Base-by-base conservation (phyloP, 2,888 invertebrate species). In the Heliconius erato region DNA sequence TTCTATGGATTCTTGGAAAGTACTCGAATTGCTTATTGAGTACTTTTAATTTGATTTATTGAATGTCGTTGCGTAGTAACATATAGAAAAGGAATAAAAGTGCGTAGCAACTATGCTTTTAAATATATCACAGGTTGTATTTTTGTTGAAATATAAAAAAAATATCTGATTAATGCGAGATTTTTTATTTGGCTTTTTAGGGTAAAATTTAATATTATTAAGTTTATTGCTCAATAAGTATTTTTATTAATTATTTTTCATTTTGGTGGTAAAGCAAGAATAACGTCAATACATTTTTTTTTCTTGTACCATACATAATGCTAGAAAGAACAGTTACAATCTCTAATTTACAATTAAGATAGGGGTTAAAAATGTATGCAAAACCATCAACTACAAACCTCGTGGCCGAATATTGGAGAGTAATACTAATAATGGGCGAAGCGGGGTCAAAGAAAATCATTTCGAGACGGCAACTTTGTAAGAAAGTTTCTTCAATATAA, bases 401-500 rank as follows among this genome's bases (percentile, higher is more conserved):
- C 79, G 80, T 80, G 83, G 79, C 81, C 81, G 84, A 89, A 92
- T 91, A 92, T 92, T 90, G 90, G 89, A 89, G 89, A 90, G 88
- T 88, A 93, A 92, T 92, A 93, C 91, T 92, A 93, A 94, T 94
- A 94, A 93, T 89, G 89, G 86, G 87, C 83, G 86, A 85, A 88
- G 90, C 88, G 89, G 91, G 91, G 91, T 92, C 93, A 93, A 93
- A 93, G 92, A 91, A 91, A 93, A 92, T 94, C 90, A 93, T 93
- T 92, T 90, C 90, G 89, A 90, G 90, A 88, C 88, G 90, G 88
- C 87, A 92, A 92, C 91, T 94, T 91, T 87, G 90, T 87, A 87
- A 88, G 90, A 91, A 94, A 94, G 88, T 94, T 94, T 93, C 91
- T 93, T 93, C 92, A 92, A 93, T 93, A 93, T 93, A 92, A 94